A percentile compares a stretch with the other conserved stretches of the same genome.
Conservation (phyloP, 2,797 vertebrate species). For the Furcifer pardalis region DNA sequence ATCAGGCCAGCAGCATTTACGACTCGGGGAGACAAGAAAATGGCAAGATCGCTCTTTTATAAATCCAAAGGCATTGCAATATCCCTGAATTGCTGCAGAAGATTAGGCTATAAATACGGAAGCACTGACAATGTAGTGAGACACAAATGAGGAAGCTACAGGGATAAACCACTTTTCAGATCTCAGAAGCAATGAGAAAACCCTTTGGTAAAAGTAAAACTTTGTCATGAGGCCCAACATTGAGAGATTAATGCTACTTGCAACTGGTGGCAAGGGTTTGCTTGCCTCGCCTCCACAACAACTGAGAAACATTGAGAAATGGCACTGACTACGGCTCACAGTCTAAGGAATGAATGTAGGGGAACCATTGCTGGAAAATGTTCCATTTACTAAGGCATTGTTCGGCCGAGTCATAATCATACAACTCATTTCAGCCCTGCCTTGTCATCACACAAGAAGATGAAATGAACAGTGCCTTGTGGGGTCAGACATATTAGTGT, state of each 20-base stretch:
- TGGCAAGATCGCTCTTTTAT: constrained; percentile 12
- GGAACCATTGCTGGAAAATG: background rate
- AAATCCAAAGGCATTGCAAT: constrained; percentile 18
- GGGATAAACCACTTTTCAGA: background rate
- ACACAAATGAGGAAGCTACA: background rate
- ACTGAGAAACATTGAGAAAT: no score
- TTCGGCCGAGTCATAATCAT: background rate
- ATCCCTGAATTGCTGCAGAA: constrained; percentile 14
- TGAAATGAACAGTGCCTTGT: background rate
- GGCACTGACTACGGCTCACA: no score
- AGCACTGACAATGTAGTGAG: background rate
- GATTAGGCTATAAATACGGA: background rate
- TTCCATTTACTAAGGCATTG: background rate
- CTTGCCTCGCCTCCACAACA: no score
- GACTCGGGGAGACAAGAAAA: constrained; percentile 8
- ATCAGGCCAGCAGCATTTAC: background rate
- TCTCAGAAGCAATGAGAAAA: background rate
- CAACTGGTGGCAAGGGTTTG: background rate
- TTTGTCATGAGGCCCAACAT: background rate
- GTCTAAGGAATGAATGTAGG: background rate
- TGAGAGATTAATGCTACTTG: background rate
- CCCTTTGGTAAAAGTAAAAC: background rate
- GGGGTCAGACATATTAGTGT: background rate
- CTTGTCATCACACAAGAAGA: constrained; percentile 19
- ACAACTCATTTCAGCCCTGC: background rate